Conservation (phyloP, 2,888 invertebrate genomes). For the Drosophila macrospina region DNA sequence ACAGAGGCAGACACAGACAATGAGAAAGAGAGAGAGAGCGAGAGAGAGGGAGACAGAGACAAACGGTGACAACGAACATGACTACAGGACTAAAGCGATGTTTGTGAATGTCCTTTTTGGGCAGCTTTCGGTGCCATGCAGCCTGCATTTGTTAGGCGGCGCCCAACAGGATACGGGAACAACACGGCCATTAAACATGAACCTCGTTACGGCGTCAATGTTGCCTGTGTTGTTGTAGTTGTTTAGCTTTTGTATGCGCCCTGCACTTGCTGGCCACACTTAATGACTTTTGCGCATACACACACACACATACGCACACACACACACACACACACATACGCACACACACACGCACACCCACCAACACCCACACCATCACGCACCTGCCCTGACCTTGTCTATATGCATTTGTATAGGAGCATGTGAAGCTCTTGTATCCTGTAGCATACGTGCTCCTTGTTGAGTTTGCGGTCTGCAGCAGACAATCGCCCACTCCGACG, state of each 20-base stretch:
- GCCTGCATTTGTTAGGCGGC: conserved; percentile 59
- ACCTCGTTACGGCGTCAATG: conserved; percentile 76
- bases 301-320: conserved; percentile 35
- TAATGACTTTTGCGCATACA: conserved; percentile 75
- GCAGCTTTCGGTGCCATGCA: conserved; percentile 46
- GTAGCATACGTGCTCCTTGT: conserved; percentile 73
- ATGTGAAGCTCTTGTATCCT: conserved; percentile 27
- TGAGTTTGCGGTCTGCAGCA: conserved; percentile 68
- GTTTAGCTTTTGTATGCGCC: conserved; percentile 62
- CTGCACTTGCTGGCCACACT: conserved; percentile 76
- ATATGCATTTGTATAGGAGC: conserved; percentile 14
- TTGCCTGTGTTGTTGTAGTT: conserved; percentile 41
- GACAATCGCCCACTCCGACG: conserved; percentile 44
- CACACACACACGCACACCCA: conserved; percentile 35
- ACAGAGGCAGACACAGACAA: too few relatives aligned
- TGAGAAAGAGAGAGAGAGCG: conserved; percentile 15
- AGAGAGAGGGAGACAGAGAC: conserved; percentile 21
- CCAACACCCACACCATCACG: conserved; percentile 24
- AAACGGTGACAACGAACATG: conserved; percentile 56
- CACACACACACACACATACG: conserved; percentile 37
- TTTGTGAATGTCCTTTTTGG: conserved; percentile 77
- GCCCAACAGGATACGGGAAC: conserved; percentile 43
- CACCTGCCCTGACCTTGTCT: conserved; percentile 49
- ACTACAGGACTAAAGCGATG: conserved; percentile 53
- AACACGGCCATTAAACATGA: conserved; percentile 81